Evolutionary conservation across 2,113 vertebrate genomes (phyloP).

Genomic region (Pelecanus crispus): DNA sequence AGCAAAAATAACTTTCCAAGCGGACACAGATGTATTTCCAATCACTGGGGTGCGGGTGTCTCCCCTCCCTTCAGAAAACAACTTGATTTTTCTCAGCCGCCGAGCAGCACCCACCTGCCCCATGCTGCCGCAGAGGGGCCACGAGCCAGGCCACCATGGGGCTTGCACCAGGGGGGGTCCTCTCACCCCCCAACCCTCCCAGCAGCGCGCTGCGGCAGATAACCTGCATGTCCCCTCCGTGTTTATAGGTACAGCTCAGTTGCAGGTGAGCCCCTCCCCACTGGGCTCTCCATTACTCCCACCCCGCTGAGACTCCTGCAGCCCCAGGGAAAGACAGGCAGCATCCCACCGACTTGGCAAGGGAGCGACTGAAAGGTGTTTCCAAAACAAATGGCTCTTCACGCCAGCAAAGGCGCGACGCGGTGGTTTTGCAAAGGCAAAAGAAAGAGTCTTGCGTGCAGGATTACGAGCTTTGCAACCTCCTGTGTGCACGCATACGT

Average conservation of each 20-base stretch:
- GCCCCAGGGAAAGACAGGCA: neutral
- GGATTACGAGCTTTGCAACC: neutral
- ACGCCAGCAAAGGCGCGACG: neutral
- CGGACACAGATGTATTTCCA: constrained; percentile 4
- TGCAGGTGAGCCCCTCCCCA: neutral
- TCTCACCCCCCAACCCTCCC: neutral
- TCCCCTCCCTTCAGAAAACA: neutral
- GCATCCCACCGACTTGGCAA: neutral
- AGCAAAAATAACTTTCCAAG: constrained; percentile 22
- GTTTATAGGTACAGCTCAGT: neutral
- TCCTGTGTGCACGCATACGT: rapidly evolving
- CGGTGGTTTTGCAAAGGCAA: neutral
- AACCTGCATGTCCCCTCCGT: neutral
- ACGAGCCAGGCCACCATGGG: neutral
- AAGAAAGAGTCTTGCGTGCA: rapidly evolving
- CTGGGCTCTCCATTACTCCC: neutral
- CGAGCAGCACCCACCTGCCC: neutral
- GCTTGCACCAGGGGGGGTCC: neutral
- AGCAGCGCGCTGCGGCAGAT: rapidly evolving
- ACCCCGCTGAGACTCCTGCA: neutral
- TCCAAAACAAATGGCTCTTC: neutral
- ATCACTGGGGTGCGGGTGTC: neutral
- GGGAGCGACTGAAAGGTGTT: neutral
- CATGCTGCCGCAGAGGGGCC: rapidly evolving
- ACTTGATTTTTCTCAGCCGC: neutral